A percentile compares a stretch with the other conserved stretches of the same genome.
Evolutionary conservation across 2,888 invertebrate species (phyloP).

Genomic region (Tenthredo mesomela): DNA sequence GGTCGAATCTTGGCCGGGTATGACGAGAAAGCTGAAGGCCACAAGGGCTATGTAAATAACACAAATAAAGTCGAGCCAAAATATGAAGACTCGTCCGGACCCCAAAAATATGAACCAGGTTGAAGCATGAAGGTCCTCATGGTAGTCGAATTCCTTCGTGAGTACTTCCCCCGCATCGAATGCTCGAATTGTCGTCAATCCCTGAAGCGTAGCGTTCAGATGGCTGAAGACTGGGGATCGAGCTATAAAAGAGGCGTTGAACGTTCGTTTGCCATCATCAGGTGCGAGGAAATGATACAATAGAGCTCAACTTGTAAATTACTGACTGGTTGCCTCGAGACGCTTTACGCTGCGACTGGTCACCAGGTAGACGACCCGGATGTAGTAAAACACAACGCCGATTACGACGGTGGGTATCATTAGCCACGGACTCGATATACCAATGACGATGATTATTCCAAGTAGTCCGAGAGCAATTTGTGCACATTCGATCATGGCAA

Average conservation of each 20-base stretch:
- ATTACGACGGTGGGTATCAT: conserved; percentile 86
- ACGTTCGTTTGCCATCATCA: neutral
- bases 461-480: conserved; percentile 90
- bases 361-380: conserved; percentile 88
- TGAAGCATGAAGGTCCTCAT: conserved; percentile 93
- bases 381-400: conserved; percentile 86
- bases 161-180: conserved; percentile 91
- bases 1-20: conserved; percentile 68
- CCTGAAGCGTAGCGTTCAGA: conserved; percentile 92
- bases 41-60: conserved; percentile 92
- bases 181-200: conserved; percentile 94
- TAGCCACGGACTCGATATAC: conserved; percentile 87
- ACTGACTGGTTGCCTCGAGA: conserved; percentile 90
- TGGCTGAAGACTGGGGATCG: conserved; percentile 98
- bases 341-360: conserved; percentile 91
- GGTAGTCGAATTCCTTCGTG: conserved; percentile 88
- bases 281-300: neutral
- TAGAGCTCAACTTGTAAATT: conserved; percentile 51
- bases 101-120: conserved; percentile 95
- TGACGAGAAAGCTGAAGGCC: conserved; percentile 90
- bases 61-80: conserved; percentile 94
- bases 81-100: conserved; percentile 95
- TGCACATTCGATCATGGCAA: conserved; percentile 82
- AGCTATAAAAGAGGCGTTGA: conserved; percentile 79
- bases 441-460: conserved; percentile 91